Conservation (phyloP, 2,888 invertebrate genomes). For the Drosophila kuntzei region DNA sequence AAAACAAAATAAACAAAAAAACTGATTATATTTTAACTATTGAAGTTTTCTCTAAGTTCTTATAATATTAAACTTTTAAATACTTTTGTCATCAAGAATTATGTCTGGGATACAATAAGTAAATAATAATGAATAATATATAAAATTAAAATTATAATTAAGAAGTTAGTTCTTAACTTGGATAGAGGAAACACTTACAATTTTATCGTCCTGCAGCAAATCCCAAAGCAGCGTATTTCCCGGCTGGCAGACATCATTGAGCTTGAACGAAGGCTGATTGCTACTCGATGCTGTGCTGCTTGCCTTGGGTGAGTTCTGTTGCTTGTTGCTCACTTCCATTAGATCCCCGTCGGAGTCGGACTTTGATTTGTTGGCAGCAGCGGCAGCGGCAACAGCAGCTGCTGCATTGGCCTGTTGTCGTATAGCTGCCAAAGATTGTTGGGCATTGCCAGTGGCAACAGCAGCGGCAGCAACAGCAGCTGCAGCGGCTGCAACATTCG, state of each 20-base stretch:
- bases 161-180: no score
- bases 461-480: conserved; percentile 80
- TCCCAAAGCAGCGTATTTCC: conserved; percentile 98
- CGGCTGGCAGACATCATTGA: conserved; percentile 92
- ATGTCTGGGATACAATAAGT: no score
- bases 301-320: conserved; percentile 61
- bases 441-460: conserved; percentile 77
- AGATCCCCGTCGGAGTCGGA: conserved; percentile 78
- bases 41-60: not conserved
- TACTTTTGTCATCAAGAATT: no score
- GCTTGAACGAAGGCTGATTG: conserved; percentile 82
- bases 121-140: not conserved
- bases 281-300: conserved; percentile 35
- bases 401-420: conserved; percentile 68
- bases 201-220: conserved; percentile 95
- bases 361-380: conserved; percentile 66
- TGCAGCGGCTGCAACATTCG: conserved; percentile 78
- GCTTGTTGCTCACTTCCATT: conserved; percentile 58
- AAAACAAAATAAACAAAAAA: no score
- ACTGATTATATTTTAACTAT: no score
- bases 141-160: not conserved
- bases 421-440: conserved; percentile 73
- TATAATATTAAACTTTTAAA: not conserved
- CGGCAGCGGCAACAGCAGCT: conserved; percentile 67
- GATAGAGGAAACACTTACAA: conserved; percentile 87